Evolutionary conservation across 2,797 vertebrate species (phyloP), one percentile per base, ranked within the genome.

Genomic region (Pterois miles): DNA sequence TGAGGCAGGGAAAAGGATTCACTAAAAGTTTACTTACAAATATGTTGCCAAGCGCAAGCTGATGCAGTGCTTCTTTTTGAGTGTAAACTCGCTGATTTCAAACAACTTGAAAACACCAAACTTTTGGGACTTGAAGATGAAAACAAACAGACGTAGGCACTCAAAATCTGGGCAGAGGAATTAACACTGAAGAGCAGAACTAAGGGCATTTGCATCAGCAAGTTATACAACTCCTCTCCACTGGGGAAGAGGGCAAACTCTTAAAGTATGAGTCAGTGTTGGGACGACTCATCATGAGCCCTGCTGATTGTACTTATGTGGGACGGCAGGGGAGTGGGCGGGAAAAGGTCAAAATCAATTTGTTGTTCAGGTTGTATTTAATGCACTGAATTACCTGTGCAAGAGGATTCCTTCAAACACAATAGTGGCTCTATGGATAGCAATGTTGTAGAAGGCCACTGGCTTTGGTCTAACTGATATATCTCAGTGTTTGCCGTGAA

Each of bases 251-350:
- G 73, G 68, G 65, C 69, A 22, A 38, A 72, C 54, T 78, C 57
- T 77, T 60, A 34, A 20, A 65, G 23, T 71, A 86, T 90, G 93
- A 94, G 78, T 92, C 90, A 94, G 76, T 76, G 65, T 20, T 60
- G 56, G 73, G 64, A 10, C 65, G 36, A 58, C 27, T 86, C 65
- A 64, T 83, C 81, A 56, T 8, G 53, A 74, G 54, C 52, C 69
- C 76, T 22, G 8, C 66, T 65, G 76, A 68, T 63, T 81, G 76
- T 71, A 33, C 65, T 74, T 56, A 63, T 81, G 83, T 86, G 70
- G 71, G 83, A 67, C 53, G 63, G 56, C 11, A 54, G 34, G n/a
- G 31, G 63, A 76, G 75, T 81, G 78, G 66, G 79, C 33, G 11
- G 64, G 33, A 40, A 69, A 31, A 13, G 8, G 46, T 64, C 68